phyloP scores from a whole-genome alignment of 2,113 vertebrate species.

The Sarotherodon lohbergeri region DNA sequence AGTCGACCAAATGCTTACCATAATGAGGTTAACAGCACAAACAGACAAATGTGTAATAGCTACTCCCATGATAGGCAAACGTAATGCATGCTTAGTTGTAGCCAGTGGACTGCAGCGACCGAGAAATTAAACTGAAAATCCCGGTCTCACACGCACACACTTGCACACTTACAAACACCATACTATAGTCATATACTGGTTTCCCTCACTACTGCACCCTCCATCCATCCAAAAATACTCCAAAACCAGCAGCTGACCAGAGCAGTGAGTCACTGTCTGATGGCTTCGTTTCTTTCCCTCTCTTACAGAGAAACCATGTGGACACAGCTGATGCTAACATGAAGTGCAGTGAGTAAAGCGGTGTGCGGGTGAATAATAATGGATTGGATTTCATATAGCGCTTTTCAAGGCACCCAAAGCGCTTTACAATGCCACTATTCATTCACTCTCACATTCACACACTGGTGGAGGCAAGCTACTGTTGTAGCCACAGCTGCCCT shows the following conservation, averaged over 20 bases:
- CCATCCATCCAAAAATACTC: conserved; percentile 49
- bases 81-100: background rate
- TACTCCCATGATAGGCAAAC: background rate
- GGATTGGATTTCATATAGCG: too few species aligned
- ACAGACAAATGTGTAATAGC: background rate
- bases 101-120: background rate
- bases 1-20: background rate
- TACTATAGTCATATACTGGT: conserved; percentile 11
- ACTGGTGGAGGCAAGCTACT: too few species aligned
- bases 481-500: too few species aligned
- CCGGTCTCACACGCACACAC: background rate
- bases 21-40: conserved; percentile 9
- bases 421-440: too few species aligned
- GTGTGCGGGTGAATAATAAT: background rate
- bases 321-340: background rate
- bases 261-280: conserved; percentile 47
- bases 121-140: background rate
- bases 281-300: background rate
- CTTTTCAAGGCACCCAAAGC: too few species aligned
- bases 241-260: conserved; percentile 46
- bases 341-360: background rate
- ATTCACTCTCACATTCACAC: too few species aligned
- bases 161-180: background rate
- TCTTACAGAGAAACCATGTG: background rate
- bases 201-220: conserved; percentile 34